Conservation (phyloP, 2,113 vertebrate genomes). For the Coptodon rendalli region DNA sequence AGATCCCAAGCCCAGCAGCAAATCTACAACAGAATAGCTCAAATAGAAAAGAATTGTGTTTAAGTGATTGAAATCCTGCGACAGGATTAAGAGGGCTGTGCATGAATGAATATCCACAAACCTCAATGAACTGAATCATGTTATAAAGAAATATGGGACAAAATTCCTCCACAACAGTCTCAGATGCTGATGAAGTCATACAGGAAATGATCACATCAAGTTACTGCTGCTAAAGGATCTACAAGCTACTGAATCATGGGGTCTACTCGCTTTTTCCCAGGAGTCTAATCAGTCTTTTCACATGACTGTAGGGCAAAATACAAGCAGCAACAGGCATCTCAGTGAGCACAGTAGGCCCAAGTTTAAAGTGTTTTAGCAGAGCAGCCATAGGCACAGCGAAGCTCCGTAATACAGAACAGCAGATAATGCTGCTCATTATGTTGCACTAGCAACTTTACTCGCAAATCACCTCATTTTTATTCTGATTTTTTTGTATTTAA, state of each 20-base stretch:
- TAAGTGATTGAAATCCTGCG: background rate
- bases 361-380: background rate
- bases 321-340: background rate
- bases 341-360: background rate
- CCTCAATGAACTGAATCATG: background rate
- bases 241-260: background rate
- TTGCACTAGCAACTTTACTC: background rate
- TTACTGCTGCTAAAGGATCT: background rate
- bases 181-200: background rate
- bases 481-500: background rate
- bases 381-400: background rate
- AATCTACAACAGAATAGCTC: background rate
- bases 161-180: background rate
- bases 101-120: background rate
- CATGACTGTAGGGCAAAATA: background rate
- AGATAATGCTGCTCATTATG: background rate
- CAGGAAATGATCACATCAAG: background rate
- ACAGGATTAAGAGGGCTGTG: background rate
- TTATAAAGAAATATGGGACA: background rate
- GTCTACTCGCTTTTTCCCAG: background rate
- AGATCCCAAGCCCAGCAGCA: background rate
- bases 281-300: background rate
- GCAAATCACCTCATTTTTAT: background rate
- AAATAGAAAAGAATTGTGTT: background rate
- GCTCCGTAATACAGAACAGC: background rate